A percentile compares a stretch with the other conserved stretches of the same genome.
Conservation (phyloP, 2,797 vertebrate species). For the Bufotes viridis region DNA sequence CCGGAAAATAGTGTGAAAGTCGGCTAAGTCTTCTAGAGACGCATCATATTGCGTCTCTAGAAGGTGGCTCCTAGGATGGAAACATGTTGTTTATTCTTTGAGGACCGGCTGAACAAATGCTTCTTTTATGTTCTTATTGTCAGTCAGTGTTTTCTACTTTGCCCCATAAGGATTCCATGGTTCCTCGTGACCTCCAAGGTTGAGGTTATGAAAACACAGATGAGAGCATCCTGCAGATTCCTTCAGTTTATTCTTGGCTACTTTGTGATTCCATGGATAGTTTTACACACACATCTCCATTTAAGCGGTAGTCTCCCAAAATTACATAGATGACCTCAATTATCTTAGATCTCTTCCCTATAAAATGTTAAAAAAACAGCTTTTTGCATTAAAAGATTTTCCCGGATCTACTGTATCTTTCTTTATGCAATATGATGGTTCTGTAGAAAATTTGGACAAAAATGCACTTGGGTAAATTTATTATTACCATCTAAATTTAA, state of each 20-base stretch:
- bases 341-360: neutral
- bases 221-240: neutral
- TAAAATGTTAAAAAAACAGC: neutral
- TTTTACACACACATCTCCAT: neutral
- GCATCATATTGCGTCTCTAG: neutral
- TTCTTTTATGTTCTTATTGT: neutral
- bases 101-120: neutral
- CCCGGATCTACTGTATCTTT: neutral
- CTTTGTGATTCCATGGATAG: neutral
- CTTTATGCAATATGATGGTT: neutral
- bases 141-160: neutral
- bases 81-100: neutral
- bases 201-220: slow-evolving; percentile 4
- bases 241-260: neutral
- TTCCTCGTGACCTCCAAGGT: neutral
- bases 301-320: neutral
- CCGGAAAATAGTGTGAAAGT: no score
- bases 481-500: no score
- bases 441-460: no score
- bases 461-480: no score
- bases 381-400: neutral
- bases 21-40: neutral
- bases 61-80: neutral
- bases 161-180: neutral
- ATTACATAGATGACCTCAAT: neutral